Percentiles rank a stretch among this genome's conserved stretches.
Evolutionary conservation across 2,113 vertebrate species (phyloP).

Genomic region (Passer domesticus): DNA sequence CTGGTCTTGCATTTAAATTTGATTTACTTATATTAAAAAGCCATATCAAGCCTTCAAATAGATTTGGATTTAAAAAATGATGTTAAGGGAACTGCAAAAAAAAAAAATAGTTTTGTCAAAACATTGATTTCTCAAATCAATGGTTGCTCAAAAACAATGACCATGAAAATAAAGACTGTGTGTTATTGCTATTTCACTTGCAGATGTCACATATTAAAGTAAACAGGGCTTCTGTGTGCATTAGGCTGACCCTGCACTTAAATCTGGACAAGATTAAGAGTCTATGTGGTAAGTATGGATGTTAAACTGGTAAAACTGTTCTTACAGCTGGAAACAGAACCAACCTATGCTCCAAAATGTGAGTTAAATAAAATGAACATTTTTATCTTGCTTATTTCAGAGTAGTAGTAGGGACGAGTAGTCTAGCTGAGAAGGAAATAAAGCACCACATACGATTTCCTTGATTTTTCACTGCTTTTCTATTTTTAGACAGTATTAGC

Average conservation of each 20-base stretch:
- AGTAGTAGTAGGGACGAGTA: neutral
- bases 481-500: neutral
- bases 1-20: neutral
- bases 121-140: neutral
- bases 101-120: neutral
- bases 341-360: neutral
- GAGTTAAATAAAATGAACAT: neutral
- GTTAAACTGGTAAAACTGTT: neutral
- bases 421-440: neutral
- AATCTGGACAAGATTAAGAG: neutral
- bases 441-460: neutral
- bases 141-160: neutral
- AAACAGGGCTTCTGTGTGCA: neutral
- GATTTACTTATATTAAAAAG: neutral
- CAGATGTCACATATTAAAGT: neutral
- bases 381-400: neutral
- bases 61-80: neutral
- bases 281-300: neutral
- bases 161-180: neutral
- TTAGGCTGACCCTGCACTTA: neutral
- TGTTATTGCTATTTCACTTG: neutral
- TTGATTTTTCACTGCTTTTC: neutral
- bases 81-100: neutral
- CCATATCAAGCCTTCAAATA: neutral
- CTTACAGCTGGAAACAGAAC: neutral